phyloP scores from a whole-genome alignment of 2,113 vertebrate genomes.

The Thunnus thynnus region DNA sequence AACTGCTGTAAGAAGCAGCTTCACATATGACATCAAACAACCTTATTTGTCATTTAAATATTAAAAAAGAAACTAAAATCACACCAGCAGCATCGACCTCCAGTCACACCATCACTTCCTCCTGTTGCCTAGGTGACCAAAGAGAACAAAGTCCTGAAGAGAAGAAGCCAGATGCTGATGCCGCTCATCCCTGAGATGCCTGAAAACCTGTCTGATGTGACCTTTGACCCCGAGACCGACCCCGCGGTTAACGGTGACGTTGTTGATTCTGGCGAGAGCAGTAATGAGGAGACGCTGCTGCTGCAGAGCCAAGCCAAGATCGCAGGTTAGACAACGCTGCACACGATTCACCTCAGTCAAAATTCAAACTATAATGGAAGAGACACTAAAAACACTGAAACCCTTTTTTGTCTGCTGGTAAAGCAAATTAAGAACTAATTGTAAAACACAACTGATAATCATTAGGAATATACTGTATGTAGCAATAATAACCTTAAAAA shows the following conservation, averaged over 20 bases:
- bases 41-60: not conserved
- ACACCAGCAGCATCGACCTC: not conserved
- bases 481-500: not conserved
- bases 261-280: slow-evolving; percentile 37
- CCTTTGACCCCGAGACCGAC: slow-evolving; percentile 41
- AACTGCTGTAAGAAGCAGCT: too few species aligned
- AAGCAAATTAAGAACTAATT: too few species aligned
- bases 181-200: slow-evolving; percentile 74
- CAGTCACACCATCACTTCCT: not conserved
- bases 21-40: too few species aligned
- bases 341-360: too few species aligned
- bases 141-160: slow-evolving; percentile 84
- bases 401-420: too few species aligned
- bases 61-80: not conserved
- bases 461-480: not conserved
- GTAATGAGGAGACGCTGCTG: slow-evolving; percentile 36
- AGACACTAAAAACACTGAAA: too few species aligned
- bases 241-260: not conserved
- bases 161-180: slow-evolving; percentile 78
- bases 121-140: slow-evolving; percentile 78
- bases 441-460: too few species aligned
- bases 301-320: slow-evolving; percentile 77
- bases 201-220: slow-evolving; percentile 41
- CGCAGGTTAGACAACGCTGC: slow-evolving; percentile 63
- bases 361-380: too few species aligned